Evolutionary conservation across 2,113 vertebrate genomes (phyloP), one percentile per base, ranked within the genome.

Genomic region (Coptodon rendalli): DNA sequence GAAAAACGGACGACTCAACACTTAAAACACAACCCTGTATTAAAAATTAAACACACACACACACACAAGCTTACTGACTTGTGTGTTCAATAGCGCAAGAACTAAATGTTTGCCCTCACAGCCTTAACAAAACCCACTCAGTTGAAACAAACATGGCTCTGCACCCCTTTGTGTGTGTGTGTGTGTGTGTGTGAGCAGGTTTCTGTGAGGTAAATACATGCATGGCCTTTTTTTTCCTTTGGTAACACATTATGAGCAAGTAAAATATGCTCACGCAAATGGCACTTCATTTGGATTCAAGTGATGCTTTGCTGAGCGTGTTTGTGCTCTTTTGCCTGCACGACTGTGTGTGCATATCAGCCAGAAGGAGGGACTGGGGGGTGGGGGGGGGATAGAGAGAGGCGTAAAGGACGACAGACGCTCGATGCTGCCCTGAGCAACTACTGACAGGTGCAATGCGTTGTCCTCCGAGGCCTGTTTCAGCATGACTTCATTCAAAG

Each of bases 371-470:
- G 83, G 73, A 82, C 14, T 16, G n/a, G 12, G 11, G 52, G n/a
- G 12, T 3, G 56, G 57, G 13, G 4, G 45, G 53, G 36, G 81
- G 86, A 22, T 43, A 84, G 86, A 63, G 54, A 27, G 54, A 68
- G 82, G 80, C 53, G 71, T 68, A 83, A 86, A 38, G 59, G 86
- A 82, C 66, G 90, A 86, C 91, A 91, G 92, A 89, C 78, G 91
- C 80, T 80, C 66, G 81, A 81, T 78, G 89, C 90, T 89, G 90
- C 93, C 92, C 85, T 89, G 89, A 93, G 93, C 92, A 56, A 54
- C 90, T n/a, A 84, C 92, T 87, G 95, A 93, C 93, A 95, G 92
- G 95, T 94, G 92, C 92, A 82, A 63, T 81, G 90, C 87, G 89
- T 83, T 87, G 81, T 79, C 87, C 92, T 88, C 89, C 11, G 54